Base-by-base conservation (phyloP, 2,888 invertebrate genomes). In the Drosophila buzzatii region DNA sequence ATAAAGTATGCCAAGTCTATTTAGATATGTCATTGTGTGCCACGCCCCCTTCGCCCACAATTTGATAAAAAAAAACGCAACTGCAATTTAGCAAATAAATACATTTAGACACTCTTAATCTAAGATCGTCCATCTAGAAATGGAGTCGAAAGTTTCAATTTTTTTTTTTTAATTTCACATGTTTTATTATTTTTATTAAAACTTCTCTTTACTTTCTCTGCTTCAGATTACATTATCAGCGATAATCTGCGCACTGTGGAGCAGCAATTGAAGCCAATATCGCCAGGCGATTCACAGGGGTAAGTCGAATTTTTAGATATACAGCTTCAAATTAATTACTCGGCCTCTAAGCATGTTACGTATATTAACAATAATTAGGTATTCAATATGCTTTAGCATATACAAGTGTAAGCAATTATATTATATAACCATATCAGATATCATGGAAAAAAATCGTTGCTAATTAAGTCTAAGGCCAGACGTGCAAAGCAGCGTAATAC, bases 221-320 rank as follows among this genome's bases (percentile, higher is more conserved):
- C 63, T 90, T 90, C 93, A 94, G 94, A 94, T 92, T 94, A 94
- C 92, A 93, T 94, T 81, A 93, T 94, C 91, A 94, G 94, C 85
- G 93, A 93, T 76, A 94, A 94, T 91, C 93, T 94, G 67, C 92
- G 93, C 67, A 89, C 93, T 69, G 91, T 92, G 79, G 93, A 94
- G 78, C 94, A 94, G 90, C 94, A 94, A 80, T 82, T 92, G 58
- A 92, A 92, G 73, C 91, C 92, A 66, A 89, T 92, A 80, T 92
- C 92, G 61, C 92, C 93, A 27, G 92, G 91, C 80, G 93, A 93
- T 73, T 86, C 92, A 70, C 92, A 94, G 92, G 94, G 94, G 94
- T 94, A 88, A 93, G 94, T 93, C 18, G 23, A 1, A 3, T 23
- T 14, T 37, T 10, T 0, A 0, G 7, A 6, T 20, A 35, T 14